These are phyloP conservation scores for Tryphoninae sp. DNA, from an alignment of 2,888 invertebrate species.

Conservation along the genomic window DNA sequence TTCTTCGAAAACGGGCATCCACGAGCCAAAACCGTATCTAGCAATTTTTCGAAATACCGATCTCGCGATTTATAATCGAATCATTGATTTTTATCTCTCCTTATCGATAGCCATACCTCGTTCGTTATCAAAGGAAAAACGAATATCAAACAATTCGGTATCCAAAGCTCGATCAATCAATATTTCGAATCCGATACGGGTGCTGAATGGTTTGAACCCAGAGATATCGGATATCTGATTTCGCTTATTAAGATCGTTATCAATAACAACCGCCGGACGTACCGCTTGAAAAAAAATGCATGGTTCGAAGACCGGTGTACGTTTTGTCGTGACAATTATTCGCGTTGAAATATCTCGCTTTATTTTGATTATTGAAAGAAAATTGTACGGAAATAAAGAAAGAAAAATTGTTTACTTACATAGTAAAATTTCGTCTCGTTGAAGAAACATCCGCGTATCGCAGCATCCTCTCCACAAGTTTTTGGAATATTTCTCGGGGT, in stretches of 20 bases:
- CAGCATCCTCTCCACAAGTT: no score
- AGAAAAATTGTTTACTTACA: no score
- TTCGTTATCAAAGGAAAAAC: not conserved
- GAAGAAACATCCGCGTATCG: no score
- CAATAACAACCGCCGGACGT: not conserved
- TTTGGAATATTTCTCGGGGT: no score
- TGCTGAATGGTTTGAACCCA: not conserved
- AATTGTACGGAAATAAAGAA: no score
- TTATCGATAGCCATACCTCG: not conserved
- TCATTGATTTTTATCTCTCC: not conserved
- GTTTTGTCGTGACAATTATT: no score
- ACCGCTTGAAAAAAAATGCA: not conserved
- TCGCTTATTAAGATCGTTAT: not conserved
- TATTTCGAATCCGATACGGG: not conserved
- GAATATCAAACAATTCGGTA: not conserved
- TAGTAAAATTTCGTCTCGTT: no score
- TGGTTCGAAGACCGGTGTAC: not conserved
- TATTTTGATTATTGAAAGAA: no score
- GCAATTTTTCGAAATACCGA: not conserved
- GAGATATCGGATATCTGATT: conserved; percentile 8
- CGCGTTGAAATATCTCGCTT: no score
- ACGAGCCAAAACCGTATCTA: not conserved
- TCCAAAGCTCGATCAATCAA: not conserved
- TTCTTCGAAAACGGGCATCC: not conserved
- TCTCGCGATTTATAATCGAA: not conserved